Evolutionary conservation across 1,140 invertebrate genomes (phyloP), one percentile per base, ranked within the genome.

Genomic region (Papilio polyxenes): DNA sequence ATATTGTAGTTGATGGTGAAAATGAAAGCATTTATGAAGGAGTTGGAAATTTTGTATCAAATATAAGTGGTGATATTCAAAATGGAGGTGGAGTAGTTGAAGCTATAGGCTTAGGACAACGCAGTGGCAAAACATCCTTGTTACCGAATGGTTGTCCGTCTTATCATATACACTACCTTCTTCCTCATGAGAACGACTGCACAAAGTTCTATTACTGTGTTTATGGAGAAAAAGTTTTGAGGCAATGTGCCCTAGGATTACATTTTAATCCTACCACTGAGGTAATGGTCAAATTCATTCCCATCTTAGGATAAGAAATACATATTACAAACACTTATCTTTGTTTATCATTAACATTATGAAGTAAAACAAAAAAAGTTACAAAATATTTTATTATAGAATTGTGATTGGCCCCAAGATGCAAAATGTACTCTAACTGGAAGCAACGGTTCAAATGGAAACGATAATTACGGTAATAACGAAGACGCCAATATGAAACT

Each of bases 191-290:
- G 2, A 84, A 11, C 31, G 65, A 88, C 11, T 89, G 88, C 59
- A 75, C 37, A 7, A 84, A 82, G 49, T 90, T 88, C 82, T 91
- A 91, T 75, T 87, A 88, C 49, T 91, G 89, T 69, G 83, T 82
- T 6, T 76, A 75, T 17, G 89, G 89, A 15, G 74, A 87, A 8
- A 84, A 85, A 76, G 84, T 88, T 1, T 81, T 82, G 20, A 81
- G 83, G 48, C 51, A 81, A 6, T 90, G 89, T 72, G 78, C 75
- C 1, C 20, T 56, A 31, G 85, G 83, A 0, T 83, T 82, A 17
- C 65, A 79, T 53, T 87, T 87, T 77, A 84, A 86, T 49, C 72
- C 82, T 44, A 48, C 49, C 15, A 20, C 62, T 48, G 81, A 82
- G 83, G 84, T 87, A 83, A 75, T 48, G 11, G 15, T 31, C 15